Percentiles rank a stretch among this genome's conserved stretches.
phyloP scores from a whole-genome alignment of 2,888 invertebrate genomes.

The Holacanthella duospinosa region DNA sequence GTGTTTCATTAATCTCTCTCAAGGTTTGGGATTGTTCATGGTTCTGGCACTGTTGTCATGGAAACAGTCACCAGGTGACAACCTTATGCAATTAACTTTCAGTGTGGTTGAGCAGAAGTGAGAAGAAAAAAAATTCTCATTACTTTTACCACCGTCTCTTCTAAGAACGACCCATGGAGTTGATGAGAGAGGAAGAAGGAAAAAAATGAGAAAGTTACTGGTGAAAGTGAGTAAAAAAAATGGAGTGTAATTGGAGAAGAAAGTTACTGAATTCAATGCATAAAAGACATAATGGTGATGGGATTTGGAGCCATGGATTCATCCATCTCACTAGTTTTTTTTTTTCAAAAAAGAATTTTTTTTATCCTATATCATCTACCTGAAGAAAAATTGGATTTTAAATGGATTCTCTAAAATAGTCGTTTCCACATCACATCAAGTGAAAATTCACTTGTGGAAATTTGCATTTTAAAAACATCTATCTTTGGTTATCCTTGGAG shows the following conservation, averaged over 20 bases:
- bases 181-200: constrained; percentile 4
- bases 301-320: too few species aligned
- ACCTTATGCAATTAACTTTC: too few species aligned
- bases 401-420: not conserved
- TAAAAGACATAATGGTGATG: too few species aligned
- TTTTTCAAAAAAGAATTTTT: too few species aligned
- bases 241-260: not conserved
- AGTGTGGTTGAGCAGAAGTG: too few species aligned
- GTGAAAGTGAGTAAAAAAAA: not conserved
- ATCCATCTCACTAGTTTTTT: too few species aligned
- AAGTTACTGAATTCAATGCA: not conserved
- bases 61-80: too few species aligned
- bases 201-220: not conserved
- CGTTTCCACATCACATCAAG: not conserved
- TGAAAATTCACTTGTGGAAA: not conserved
- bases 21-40: too few species aligned
- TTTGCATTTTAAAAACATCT: not conserved
- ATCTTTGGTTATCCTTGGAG: not conserved
- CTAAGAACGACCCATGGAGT: too few species aligned
- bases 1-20: too few species aligned
- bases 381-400: not conserved
- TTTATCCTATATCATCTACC: too few species aligned
- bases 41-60: too few species aligned
- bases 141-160: not conserved
- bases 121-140: not conserved